These are phyloP conservation scores for Haemorhous mexicanus DNA, from an alignment of 2,113 vertebrate genomes.

Conservation along the genomic window DNA sequence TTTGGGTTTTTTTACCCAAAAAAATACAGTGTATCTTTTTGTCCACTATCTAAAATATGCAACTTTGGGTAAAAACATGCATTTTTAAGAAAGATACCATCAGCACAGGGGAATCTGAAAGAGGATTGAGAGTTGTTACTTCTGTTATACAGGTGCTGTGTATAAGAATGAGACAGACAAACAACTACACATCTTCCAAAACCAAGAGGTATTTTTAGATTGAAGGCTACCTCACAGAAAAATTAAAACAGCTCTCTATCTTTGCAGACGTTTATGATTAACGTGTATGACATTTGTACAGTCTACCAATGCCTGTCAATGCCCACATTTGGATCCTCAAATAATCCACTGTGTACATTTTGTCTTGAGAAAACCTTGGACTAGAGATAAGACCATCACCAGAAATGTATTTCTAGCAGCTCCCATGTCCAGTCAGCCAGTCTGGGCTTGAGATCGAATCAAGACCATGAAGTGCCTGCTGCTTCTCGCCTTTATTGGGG, in stretches of 20 bases:
- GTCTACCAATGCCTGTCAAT: background rate
- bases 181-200: background rate
- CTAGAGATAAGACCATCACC: background rate
- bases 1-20: rapidly evolving
- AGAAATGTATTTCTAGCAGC: background rate
- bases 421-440: background rate
- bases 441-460: background rate
- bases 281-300: background rate
- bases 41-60: background rate
- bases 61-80: background rate
- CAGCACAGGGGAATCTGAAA: background rate
- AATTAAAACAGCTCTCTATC: background rate
- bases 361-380: constrained; percentile 12
- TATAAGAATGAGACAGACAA: background rate
- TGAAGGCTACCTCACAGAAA: background rate
- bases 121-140: background rate
- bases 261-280: constrained; percentile 4
- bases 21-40: background rate
- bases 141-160: background rate
- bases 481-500: background rate
- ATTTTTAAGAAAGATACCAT: background rate
- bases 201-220: background rate
- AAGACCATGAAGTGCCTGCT: constrained; percentile 27
- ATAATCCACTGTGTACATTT: constrained; percentile 25
- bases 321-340: background rate